Evolutionary conservation across 2,797 vertebrate genomes (phyloP).

Genomic region (Ataeniobius toweri): DNA sequence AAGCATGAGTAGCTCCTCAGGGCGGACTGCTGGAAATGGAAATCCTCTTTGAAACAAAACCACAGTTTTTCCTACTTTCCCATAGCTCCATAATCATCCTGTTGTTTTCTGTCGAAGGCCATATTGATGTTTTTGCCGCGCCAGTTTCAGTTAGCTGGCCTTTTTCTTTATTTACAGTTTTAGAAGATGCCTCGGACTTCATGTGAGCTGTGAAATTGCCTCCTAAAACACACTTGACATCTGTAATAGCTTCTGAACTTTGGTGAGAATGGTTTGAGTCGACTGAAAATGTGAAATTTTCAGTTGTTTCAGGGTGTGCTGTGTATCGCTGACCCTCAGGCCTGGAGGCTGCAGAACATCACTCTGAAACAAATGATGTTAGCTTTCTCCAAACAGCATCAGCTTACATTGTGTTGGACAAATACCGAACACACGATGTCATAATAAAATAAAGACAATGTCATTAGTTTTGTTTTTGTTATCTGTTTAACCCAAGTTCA

Average conservation of each 20-base stretch:
- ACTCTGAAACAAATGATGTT: constrained; percentile 33
- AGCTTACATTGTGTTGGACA: constrained; percentile 24
- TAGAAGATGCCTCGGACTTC: constrained; percentile 22
- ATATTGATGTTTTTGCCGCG: constrained; percentile 12
- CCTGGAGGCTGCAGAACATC: constrained; percentile 27
- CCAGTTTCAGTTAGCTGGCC: constrained; percentile 8
- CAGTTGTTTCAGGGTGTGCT: neutral
- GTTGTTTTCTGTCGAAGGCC: constrained; percentile 32
- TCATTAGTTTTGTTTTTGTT: constrained; percentile 16
- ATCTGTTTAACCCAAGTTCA: constrained; percentile 1
- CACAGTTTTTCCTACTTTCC: constrained; percentile 2
- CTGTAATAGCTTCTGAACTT: constrained; percentile 20
- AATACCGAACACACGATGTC: constrained; percentile 23
- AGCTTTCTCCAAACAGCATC: constrained; percentile 34
- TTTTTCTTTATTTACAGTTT: constrained; percentile 30
- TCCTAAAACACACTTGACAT: constrained; percentile 34
- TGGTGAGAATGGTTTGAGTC: constrained; percentile 26
- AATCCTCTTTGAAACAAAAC: neutral
- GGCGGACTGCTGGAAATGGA: neutral
- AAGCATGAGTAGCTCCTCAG: neutral
- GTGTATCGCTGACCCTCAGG: constrained; percentile 1
- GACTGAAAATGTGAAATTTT: constrained; percentile 33
- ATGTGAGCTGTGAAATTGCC: constrained; percentile 43
- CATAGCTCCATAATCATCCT: constrained; percentile 9
- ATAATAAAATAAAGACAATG: constrained; percentile 12